Evolutionary conservation across 2,888 invertebrate genomes (phyloP).

Genomic region (Apotomis turbidana): DNA sequence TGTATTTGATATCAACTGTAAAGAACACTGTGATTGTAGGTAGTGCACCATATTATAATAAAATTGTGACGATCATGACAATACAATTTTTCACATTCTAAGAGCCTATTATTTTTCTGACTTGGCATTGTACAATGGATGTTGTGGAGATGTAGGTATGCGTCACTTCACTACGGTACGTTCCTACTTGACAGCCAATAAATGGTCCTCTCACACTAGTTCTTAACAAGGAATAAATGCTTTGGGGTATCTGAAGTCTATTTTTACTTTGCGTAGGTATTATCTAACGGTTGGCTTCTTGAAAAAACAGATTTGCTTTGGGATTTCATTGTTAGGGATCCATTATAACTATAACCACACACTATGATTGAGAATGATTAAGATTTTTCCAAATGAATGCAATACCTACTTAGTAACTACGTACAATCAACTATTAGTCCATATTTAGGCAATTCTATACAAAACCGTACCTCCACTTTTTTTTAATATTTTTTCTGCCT

Average conservation of each 20-base stretch:
- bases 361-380: too few relatives aligned
- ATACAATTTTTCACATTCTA: constrained; percentile 53
- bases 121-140: not conserved
- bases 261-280: constrained; percentile 10
- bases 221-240: constrained; percentile 11
- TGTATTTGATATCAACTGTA: constrained; percentile 52
- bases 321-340: not conserved
- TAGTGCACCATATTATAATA: constrained; percentile 52
- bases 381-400: too few relatives aligned
- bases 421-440: too few relatives aligned
- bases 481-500: too few relatives aligned
- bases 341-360: not conserved
- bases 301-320: not conserved
- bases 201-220: not conserved
- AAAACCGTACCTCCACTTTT: too few relatives aligned
- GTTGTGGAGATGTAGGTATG: not conserved
- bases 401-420: too few relatives aligned
- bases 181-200: not conserved
- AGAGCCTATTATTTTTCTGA: not conserved
- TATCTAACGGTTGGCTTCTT: not conserved
- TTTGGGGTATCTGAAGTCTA: constrained; percentile 15
- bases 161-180: not conserved
- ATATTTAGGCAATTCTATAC: too few relatives aligned
- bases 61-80: constrained; percentile 53
- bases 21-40: constrained; percentile 63